Evolutionary conservation across 2,888 invertebrate genomes (phyloP).

Genomic region (Rugalucina vietnamica): DNA sequence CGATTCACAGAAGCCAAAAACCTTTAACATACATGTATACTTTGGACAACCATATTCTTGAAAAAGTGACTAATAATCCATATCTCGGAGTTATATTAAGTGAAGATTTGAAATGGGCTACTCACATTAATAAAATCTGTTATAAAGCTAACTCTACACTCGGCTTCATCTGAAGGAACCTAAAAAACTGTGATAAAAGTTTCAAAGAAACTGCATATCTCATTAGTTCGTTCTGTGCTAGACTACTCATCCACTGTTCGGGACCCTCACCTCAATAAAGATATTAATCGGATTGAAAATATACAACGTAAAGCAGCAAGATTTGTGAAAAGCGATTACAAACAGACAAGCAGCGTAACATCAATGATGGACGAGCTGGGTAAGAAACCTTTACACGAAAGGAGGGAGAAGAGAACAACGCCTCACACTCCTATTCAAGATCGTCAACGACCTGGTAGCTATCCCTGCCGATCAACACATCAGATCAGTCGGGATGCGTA

Average conservation of each 20-base stretch:
- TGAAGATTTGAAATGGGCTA: slow-evolving; percentile 33
- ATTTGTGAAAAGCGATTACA: slow-evolving; percentile 1
- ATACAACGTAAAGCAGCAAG: slow-evolving; percentile 9
- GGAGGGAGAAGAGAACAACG: neutral
- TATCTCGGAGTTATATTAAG: slow-evolving; percentile 28
- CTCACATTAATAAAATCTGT: slow-evolving; percentile 33
- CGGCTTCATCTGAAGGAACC: slow-evolving; percentile 35
- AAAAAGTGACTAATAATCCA: slow-evolving; percentile 21
- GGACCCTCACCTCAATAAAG: slow-evolving; percentile 18
- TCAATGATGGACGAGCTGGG: neutral
- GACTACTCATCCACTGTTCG: slow-evolving; percentile 3
- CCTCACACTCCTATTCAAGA: too few species aligned
- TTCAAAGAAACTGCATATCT: slow-evolving; percentile 20
- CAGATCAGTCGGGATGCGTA: too few species aligned
- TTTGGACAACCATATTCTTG: neutral
- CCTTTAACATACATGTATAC: neutral
- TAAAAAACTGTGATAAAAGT: slow-evolving; percentile 11
- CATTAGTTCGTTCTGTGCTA: slow-evolving; percentile 6
- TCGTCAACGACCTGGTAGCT: too few species aligned
- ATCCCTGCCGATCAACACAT: too few species aligned
- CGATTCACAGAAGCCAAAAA: neutral
- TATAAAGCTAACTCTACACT: slow-evolving; percentile 23
- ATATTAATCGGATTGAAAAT: slow-evolving; percentile 13
- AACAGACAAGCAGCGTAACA: neutral
- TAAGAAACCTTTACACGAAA: neutral